A percentile compares a stretch with the other conserved stretches of the same genome.
These are phyloP conservation scores for Rhagium mordax DNA, from an alignment of 2,888 invertebrate genomes.

Conservation along the genomic window DNA sequence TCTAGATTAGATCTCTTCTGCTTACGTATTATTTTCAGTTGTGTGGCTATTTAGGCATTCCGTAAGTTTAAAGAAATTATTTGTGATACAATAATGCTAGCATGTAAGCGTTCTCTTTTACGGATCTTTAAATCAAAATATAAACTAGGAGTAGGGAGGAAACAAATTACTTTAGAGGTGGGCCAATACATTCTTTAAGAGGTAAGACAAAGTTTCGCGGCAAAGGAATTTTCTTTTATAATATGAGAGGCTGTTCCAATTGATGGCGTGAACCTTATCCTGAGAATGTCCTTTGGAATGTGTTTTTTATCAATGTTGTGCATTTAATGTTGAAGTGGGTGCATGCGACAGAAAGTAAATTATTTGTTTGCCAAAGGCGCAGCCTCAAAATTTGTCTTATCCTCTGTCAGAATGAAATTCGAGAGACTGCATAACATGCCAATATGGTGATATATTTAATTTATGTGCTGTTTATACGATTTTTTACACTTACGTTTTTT, in stretches of 20 bases:
- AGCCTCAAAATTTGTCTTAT: constrained; percentile 1
- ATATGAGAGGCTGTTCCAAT: too few relatives aligned
- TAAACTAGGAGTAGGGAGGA: not conserved
- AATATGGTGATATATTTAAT: not conserved
- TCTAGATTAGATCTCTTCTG: not conserved
- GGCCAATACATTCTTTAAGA: not conserved
- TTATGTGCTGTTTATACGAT: not conserved
- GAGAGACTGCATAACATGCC: constrained; percentile 3
- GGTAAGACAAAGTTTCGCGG: not conserved
- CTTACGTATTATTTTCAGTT: not conserved
- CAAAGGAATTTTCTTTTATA: not conserved
- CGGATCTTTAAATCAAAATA: not conserved
- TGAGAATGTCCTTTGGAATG: too few relatives aligned
- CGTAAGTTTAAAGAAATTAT: constrained; percentile 11
- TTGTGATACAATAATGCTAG: constrained; percentile 31
- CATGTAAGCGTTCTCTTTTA: constrained; percentile 9
- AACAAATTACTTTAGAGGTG: not conserved
- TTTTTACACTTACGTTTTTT: not conserved
- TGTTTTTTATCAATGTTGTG: too few relatives aligned
- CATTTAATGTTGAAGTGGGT: too few relatives aligned
- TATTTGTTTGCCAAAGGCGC: not conserved
- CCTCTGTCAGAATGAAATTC: not conserved
- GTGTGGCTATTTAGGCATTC: not conserved
- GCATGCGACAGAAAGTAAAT: too few relatives aligned
- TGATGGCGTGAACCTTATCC: too few relatives aligned